These are phyloP conservation scores for Calcarius lapponicus DNA, from an alignment of 2,797 vertebrate species.

Conservation along the genomic window DNA sequence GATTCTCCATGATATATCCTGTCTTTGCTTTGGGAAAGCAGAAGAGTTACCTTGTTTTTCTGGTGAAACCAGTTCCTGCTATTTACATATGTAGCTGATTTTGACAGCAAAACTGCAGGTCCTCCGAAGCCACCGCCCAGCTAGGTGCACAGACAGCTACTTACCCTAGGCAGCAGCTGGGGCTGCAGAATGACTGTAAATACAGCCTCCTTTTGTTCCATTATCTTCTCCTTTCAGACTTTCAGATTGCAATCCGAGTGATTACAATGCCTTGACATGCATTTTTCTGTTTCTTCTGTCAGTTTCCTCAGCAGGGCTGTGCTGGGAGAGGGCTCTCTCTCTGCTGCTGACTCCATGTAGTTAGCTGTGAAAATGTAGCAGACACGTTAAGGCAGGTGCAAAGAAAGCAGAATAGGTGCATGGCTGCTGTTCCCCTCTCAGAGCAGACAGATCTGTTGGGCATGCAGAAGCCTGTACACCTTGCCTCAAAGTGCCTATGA, in stretches of 20 bases:
- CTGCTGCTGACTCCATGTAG: background rate
- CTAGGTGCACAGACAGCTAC: background rate
- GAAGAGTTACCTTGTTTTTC: background rate
- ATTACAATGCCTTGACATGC: background rate
- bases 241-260: background rate
- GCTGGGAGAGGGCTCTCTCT: background rate
- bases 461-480: background rate
- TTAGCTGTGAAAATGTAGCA: background rate
- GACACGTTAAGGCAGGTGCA: no score
- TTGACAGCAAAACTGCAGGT: background rate
- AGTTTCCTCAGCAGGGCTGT: background rate
- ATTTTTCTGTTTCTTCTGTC: background rate
- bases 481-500: background rate
- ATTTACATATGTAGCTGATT: background rate
- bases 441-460: background rate
- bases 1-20: background rate
- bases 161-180: background rate
- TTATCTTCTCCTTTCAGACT: background rate
- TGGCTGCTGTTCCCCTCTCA: background rate
- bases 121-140: background rate
- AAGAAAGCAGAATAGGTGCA: background rate
- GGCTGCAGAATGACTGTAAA: background rate
- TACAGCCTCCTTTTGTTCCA: background rate
- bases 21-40: background rate
- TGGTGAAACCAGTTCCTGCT: constrained; percentile 53